Base-by-base conservation (phyloP, 1,140 invertebrate genomes). In the Drosophila nannoptera region DNA sequence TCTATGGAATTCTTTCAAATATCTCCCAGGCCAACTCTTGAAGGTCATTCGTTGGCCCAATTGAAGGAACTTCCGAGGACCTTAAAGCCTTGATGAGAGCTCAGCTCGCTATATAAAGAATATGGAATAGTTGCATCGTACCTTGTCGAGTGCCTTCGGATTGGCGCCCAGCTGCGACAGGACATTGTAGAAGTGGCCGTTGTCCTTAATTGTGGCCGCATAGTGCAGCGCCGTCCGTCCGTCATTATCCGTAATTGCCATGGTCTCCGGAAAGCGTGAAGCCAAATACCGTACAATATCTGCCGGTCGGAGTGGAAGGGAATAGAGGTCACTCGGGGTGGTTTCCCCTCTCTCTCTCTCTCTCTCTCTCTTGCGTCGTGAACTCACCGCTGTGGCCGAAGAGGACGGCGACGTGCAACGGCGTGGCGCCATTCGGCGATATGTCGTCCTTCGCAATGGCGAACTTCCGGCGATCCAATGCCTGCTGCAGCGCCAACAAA, bases 141-240 rank as follows among this genome's bases (percentile, higher is more conserved):
- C 96, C 77, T 95, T 95, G 90, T 98, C 97, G 77, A 94, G 92
- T 46, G 94, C 90, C 71, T 95, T 94, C 4, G 94, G 92, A 90
- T 97, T 96, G 11, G 95, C 95, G 43, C 97, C 97, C 49, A 96
- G 91, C 84, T 96, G 95, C 75, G 95, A 90, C 40, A 98, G 90
- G 49, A 97, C 91, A 88, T 97, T 95, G 89, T 96, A 97, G 81
- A 96, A 96, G 88, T 97, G 94, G 0, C 95, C 96, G 75, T 96
- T 96, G 80, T 98, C 96, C 11, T 94, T 92, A 36, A 97, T 90
- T 4, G 94, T 94, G 5, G 96, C 95, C 5, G 96, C 95, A 89
- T 97, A 98, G 90, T 98, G 97, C 38, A 98, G 91, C n/a, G 97
- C 93, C 4, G 96, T 97, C 75, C 97, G 91, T 33, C 95, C 96